Evolutionary conservation across 2,797 vertebrate genomes (phyloP), one percentile per base, ranked within the genome.

Genomic region (Silurus aristotelis): DNA sequence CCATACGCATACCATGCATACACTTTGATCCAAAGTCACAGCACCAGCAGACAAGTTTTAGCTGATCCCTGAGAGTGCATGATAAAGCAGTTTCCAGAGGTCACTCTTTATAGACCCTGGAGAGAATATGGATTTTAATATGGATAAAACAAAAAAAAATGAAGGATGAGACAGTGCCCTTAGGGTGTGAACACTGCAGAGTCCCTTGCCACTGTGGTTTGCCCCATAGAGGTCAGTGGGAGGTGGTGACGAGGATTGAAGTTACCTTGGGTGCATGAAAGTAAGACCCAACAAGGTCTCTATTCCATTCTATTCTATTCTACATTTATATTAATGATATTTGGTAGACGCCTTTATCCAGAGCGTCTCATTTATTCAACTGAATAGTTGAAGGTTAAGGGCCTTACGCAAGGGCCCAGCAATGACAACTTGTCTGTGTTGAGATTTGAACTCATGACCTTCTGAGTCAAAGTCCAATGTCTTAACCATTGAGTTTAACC

Each of bases 191-290:
- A 75, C 68, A 73, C 22, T 56, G 63, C 67, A 79, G 80, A 87
- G 83, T 87, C 77, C 83, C 64, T 84, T 87, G 72, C 46, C 63
- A 71, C 64, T 84, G 86, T 78, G 46, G 83, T 87, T 87, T 52
- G 78, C 71, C 83, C 68, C 83, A 63, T 77, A 96, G 96, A 95
- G 96, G 96, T 95, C 92, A 95, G 96, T 97, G 97, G 96, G 96
- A 95, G 94, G 93, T 96, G 93, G 96, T 96, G 96, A 95, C 92
- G 96, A 95, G 96, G 96, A 95, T 93, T 97, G 97, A 95, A 97
- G 97, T 98, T 97, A 95, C 97, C 97, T 98, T 99, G 97, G 95
- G 96, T 99, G 96, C 97, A 97, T 98, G 97, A 97, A 96, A 96
- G 96, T 96, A 96, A 96, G 95, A 95, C 96, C 96, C 96, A 96